Base-by-base conservation (phyloP, 2,888 invertebrate genomes). In the Diaphora mendica region DNA sequence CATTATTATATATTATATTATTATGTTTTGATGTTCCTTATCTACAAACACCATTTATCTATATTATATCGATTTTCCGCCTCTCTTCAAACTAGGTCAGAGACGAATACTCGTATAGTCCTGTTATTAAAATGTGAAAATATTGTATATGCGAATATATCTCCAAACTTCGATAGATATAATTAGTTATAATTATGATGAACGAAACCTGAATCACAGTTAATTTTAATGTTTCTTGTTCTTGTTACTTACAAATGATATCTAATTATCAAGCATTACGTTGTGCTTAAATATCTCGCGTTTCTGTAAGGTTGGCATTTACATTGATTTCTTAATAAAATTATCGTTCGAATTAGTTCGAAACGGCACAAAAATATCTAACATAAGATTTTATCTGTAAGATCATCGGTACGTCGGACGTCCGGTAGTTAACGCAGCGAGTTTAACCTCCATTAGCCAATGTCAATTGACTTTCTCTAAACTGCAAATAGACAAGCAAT, bases 401-500 rank as follows among this genome's bases (percentile, higher is more conserved):
- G 71, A 74, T 74, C 76, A 76, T 80, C 76, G n/a, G n/a, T n/a
- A n/a, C n/a, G n/a, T n/a, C n/a, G 76, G 78, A 83, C 73, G 66
- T 83, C 81, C 72, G 76, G 68, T 71, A 51, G 75, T 76, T 81
- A 71, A 71, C 66, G 76, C 44, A 48, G 64, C 64, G 59, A 79
- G 44, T 48, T 69, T 73, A 76, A 71, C 79, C 77, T 76, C 74
- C 44, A 68, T 69, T 68, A 75, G 44, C 74, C 83, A 85, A 83
- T 79, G 81, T 77, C 83, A 79, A 81, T 85, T 64, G 9, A 72
- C 74, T 79, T 83, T 77, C 77, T 72, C 67, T 67, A 70, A 65
- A 66, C 67, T 70, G 39, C 75, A 79, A 64, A 70, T 75, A 74
- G 62, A 71, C 68, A 71, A 66, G 70, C 70, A 66, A 55, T n/a